Evolutionary conservation across 2,888 invertebrate genomes (phyloP).

Genomic region (Piscicola geometra): DNA sequence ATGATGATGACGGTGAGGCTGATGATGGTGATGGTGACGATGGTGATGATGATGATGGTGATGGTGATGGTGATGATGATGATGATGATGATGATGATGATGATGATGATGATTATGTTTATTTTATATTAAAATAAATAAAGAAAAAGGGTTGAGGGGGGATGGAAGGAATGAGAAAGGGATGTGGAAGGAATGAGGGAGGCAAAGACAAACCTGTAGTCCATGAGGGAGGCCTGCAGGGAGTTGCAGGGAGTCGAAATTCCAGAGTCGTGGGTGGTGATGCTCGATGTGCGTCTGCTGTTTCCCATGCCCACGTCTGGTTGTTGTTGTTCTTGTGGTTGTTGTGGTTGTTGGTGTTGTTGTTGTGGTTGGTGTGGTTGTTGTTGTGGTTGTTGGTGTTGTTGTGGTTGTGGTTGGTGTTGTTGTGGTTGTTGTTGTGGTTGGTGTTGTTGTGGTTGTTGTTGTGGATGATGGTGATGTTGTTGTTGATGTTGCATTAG

Average conservation of each 20-base stretch:
- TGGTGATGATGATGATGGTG: neutral
- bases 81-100: neutral
- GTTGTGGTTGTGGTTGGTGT: conserved; percentile 3
- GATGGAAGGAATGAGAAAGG: neutral
- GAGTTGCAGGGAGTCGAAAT: conserved; percentile 50
- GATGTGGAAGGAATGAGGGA: neutral
- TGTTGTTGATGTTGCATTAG: neutral
- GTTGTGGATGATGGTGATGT: neutral
- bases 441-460: conserved; percentile 9
- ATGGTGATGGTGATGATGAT: too few relatives aligned
- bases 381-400: conserved; percentile 52
- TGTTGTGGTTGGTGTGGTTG: conserved; percentile 45
- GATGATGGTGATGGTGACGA: neutral
- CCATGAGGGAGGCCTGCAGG: neutral
- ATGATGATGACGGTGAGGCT: conserved; percentile 47
- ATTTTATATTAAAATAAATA: too few relatives aligned
- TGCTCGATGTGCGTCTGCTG: neutral
- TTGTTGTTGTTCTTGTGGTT: neutral
- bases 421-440: neutral
- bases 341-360: neutral
- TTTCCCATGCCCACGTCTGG: neutral
- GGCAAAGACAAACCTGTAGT: neutral
- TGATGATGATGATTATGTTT: too few relatives aligned
- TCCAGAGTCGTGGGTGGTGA: conserved; percentile 59
- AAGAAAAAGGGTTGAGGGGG: too few relatives aligned